Evolutionary conservation across 1,140 invertebrate species (phyloP).

Genomic region (Leptinotarsa undecemlineata): DNA sequence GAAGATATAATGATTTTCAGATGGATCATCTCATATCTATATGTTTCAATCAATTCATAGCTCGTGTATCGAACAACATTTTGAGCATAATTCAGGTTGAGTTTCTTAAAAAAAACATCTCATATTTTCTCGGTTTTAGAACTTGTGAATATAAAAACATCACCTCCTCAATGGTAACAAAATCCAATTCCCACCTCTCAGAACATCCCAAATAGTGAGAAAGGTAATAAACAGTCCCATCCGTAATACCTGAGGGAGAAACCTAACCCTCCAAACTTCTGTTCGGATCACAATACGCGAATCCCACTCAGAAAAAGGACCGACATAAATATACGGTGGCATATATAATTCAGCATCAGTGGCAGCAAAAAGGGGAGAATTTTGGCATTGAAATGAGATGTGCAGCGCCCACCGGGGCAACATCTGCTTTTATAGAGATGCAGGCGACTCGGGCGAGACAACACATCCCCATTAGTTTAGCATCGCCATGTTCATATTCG

Average conservation of each 20-base stretch:
- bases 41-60: too few species aligned
- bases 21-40: too few species aligned
- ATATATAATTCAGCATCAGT: conserved; percentile 47
- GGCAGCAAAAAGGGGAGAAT: conserved; percentile 40
- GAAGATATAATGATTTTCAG: too few species aligned
- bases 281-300: conserved; percentile 5
- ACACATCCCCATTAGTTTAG: conserved; percentile 50
- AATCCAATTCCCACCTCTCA: background rate
- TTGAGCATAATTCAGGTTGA: too few species aligned
- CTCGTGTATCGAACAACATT: too few species aligned
- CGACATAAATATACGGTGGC: conserved; percentile 43
- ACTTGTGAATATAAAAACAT: too few species aligned
- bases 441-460: conserved; percentile 40
- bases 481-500: conserved; percentile 45
- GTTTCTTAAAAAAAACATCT: too few species aligned
- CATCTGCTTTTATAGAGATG: conserved; percentile 49
- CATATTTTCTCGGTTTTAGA: too few species aligned
- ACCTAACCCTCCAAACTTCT: conserved; percentile 1
- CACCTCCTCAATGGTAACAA: background rate
- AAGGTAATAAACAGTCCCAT: conserved; percentile 1
- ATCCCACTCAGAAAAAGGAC: conserved; percentile 41
- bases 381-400: conserved; percentile 1
- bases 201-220: background rate
- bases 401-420: conserved; percentile 39
- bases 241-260: conserved; percentile 4